Conservation (phyloP, 2,888 invertebrate species). For the Mythimna loreyi region DNA sequence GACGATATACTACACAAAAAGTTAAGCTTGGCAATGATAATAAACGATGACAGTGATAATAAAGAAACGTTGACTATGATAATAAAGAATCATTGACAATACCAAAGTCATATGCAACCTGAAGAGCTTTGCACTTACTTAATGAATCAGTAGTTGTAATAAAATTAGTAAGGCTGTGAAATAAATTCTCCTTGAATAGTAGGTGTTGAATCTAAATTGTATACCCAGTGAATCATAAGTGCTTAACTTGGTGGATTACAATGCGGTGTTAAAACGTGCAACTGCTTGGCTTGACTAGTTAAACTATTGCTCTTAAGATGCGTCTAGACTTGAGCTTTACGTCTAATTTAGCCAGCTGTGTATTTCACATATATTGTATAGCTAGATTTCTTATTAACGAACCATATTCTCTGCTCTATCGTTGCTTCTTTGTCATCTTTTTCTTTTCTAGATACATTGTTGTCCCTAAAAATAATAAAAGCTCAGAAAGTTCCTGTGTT, state of each 20-base stretch:
- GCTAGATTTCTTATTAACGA: too few relatives aligned
- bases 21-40: not conserved
- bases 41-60: too few relatives aligned
- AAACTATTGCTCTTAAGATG: constrained; percentile 20
- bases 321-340: constrained; percentile 22
- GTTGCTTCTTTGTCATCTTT: not conserved
- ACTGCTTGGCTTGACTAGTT: constrained; percentile 13
- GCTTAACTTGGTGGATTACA: constrained; percentile 38
- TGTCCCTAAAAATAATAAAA: not conserved
- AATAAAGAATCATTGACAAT: too few relatives aligned
- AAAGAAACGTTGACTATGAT: too few relatives aligned
- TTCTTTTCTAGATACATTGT: not conserved
- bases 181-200: constrained; percentile 28
- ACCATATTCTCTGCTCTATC: not conserved
- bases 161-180: constrained; percentile 6
- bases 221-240: constrained; percentile 53
- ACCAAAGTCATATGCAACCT: not conserved
- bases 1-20: not conserved
- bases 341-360: too few relatives aligned
- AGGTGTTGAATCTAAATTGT: constrained; percentile 51
- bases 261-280: constrained; percentile 29
- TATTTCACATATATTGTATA: too few relatives aligned
- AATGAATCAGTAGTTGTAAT: not conserved
- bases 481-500: not conserved
- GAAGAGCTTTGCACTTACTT: not conserved